A percentile compares a stretch with the other conserved stretches of the same genome.
phyloP scores from a whole-genome alignment of 2,797 vertebrate species.

The Sylvilagus floridanus region DNA sequence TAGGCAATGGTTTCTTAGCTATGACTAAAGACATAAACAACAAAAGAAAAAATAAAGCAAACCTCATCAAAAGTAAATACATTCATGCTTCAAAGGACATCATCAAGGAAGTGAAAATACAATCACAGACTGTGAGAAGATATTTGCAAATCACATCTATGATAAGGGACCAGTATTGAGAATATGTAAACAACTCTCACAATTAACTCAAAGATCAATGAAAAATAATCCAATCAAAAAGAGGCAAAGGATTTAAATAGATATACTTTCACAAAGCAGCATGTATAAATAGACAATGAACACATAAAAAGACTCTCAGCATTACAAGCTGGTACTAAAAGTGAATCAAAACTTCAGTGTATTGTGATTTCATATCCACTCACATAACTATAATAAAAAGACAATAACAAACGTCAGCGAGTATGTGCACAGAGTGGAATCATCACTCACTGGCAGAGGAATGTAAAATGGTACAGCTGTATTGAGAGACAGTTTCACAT shows the following conservation, averaged over 20 bases:
- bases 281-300: neutral
- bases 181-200: neutral
- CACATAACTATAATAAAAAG: neutral
- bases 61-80: neutral
- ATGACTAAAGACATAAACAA: neutral
- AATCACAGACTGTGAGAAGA: neutral
- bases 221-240: slow-evolving; percentile 20
- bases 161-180: neutral
- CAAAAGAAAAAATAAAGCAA: neutral
- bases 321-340: neutral
- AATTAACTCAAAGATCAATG: neutral
- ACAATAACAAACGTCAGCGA: neutral
- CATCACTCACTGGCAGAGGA: neutral
- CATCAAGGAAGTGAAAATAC: slow-evolving; percentile 19
- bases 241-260: neutral
- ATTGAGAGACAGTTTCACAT: neutral
- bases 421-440: neutral
- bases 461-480: neutral
- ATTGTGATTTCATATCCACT: neutral
- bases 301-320: neutral
- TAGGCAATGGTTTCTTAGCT: neutral
- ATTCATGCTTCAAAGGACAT: neutral
- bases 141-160: neutral
- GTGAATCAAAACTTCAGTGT: neutral
- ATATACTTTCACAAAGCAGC: neutral